Base-by-base conservation (phyloP, 2,113 vertebrate species). In the Myodes glareolus region DNA sequence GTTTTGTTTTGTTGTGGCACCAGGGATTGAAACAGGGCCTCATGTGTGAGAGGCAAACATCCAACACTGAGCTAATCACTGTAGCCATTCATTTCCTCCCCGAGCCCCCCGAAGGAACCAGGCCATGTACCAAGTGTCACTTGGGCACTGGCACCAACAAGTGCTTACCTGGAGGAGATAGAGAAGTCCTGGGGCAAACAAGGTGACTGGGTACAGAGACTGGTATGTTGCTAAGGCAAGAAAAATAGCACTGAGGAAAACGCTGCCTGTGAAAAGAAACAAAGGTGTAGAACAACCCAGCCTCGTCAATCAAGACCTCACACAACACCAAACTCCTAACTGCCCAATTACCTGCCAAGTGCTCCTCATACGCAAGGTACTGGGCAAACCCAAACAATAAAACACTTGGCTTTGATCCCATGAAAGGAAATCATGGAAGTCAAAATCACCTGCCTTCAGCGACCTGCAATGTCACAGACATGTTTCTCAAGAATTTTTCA, bases 181-280 rank as follows among this genome's bases (percentile, higher is more conserved):
- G 1, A 99, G 99, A 58, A 99, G 98, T 1, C 99, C 99, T 23
- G 99, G 99, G 93, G 99, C 99, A 92, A 99, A 99, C 89, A 99
- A 96, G 0, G 99, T 99, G 78, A 99, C 94, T 82, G 99, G 99
- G 76, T 99, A 99, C 95, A 99, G 98, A 92, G 99, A 99, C 98
- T 99, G 99, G 98, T 99, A 99, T 0, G 99, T 99, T 84, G 99
- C 99, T 98, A 99, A 97, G 33, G 99, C 99, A 97, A 99, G 98
- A 95, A 99, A 99, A 81, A 99, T 98, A 94, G 99, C 99, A 98
- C 99, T 99, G 97, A 99, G 98, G 97, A 99, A 98, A 91, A 99
- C 98, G 98, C 99, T 99, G 97, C 99, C 99, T 99, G 98, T 77
- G 97, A 98, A 45, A 98, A 91, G 87, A 94, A 98, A 95, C 42